Conservation (phyloP, 1,140 invertebrate genomes). For the Nephila pilipes region DNA sequence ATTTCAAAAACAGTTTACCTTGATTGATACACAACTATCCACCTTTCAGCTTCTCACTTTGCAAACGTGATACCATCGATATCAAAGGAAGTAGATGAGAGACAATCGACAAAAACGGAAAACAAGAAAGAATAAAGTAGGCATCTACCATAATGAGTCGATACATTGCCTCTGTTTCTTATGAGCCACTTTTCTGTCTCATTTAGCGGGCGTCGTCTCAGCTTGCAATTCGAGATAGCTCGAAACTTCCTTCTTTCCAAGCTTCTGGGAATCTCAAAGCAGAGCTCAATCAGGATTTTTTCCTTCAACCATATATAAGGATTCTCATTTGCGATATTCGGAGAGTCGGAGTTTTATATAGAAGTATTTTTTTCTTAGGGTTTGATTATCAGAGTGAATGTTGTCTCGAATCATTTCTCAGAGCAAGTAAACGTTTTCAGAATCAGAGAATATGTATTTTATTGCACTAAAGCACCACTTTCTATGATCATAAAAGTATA, state of each 20-base stretch:
- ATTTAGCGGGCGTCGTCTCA: slow-evolving; percentile 41
- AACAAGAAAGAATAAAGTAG: slow-evolving; percentile 45
- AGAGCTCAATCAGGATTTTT: slow-evolving; percentile 36
- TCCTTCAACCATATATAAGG: slow-evolving; percentile 29
- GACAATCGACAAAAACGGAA: slow-evolving; percentile 52
- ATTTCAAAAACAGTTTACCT: neutral
- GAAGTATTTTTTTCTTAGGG: neutral
- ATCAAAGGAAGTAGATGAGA: slow-evolving; percentile 33
- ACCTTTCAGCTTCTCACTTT: slow-evolving; percentile 31
- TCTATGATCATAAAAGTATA: too few species aligned
- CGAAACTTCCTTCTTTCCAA: slow-evolving; percentile 39
- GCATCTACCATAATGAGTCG: slow-evolving; percentile 46
- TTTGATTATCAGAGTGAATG: neutral
- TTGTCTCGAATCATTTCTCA: neutral
- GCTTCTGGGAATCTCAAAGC: neutral
- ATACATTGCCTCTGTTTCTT: slow-evolving; percentile 52
- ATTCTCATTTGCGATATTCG: slow-evolving; percentile 47
- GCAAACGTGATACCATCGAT: slow-evolving; percentile 25
- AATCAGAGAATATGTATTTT: neutral
- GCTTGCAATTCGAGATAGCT: slow-evolving; percentile 51
- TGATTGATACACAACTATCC: slow-evolving; percentile 9
- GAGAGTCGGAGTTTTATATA: neutral
- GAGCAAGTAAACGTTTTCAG: neutral
- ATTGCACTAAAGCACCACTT: neutral
- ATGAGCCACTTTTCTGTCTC: slow-evolving; percentile 55